Percentiles rank a stretch among this genome's conserved stretches.
Evolutionary conservation across 2,888 invertebrate species (phyloP).

Genomic region (Malacosoma neustria): DNA sequence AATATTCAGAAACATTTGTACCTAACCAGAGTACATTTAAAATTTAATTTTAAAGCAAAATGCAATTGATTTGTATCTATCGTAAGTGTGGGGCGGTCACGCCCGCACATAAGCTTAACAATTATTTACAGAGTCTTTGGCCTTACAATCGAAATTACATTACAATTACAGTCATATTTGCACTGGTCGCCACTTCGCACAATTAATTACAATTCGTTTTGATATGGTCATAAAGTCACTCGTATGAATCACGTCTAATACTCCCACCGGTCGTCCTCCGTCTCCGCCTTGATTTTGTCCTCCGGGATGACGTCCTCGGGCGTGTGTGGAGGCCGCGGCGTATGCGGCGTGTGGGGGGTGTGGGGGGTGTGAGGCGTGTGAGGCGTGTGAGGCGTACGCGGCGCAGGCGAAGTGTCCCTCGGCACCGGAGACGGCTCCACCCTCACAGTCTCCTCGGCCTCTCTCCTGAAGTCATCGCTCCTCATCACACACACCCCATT

Average conservation of each 20-base stretch:
- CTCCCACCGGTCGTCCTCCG: slow-evolving; percentile 78
- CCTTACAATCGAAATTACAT: slow-evolving; percentile 57
- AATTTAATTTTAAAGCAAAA: slow-evolving; percentile 67
- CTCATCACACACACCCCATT: slow-evolving; percentile 96
- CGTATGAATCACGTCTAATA: slow-evolving; percentile 47
- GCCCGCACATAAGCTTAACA: slow-evolving; percentile 12
- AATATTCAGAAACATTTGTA: slow-evolving; percentile 59
- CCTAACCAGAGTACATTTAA: slow-evolving; percentile 53
- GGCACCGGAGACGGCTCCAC: slow-evolving; percentile 85
- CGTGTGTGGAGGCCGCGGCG: slow-evolving; percentile 26
- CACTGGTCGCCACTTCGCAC: slow-evolving; percentile 30
- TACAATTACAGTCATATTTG: slow-evolving; percentile 34
- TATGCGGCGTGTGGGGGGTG: slow-evolving; percentile 27
- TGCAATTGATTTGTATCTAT: slow-evolving; percentile 69
- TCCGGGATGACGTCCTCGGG: slow-evolving; percentile 51
- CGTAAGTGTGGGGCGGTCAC: slow-evolving; percentile 34
- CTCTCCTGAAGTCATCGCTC: slow-evolving; percentile 81
- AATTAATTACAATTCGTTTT: slow-evolving; percentile 4
- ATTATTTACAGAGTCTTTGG: slow-evolving; percentile 71
- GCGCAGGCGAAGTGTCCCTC: slow-evolving; percentile 50
- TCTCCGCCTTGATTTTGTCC: slow-evolving; percentile 74
- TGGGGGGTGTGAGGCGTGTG: slow-evolving; percentile 24
- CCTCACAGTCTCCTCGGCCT: slow-evolving; percentile 81
- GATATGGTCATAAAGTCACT: slow-evolving; percentile 12
- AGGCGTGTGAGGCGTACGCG: slow-evolving; percentile 25